Base-by-base conservation (phyloP, 2,797 vertebrate species). In the Characodon lateralis region DNA sequence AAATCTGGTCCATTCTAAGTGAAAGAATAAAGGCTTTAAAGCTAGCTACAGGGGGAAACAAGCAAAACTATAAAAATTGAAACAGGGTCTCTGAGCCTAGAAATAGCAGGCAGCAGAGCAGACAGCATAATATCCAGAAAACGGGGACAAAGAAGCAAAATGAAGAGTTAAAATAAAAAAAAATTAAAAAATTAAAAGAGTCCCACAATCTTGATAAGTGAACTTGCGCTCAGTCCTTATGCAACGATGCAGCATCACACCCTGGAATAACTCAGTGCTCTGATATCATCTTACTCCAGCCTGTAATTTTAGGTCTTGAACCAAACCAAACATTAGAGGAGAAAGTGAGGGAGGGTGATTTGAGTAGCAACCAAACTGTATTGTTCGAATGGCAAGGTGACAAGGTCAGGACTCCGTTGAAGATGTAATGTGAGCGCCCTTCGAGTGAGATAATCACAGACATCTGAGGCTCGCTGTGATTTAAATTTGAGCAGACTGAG, bases 221-320 rank as follows among this genome's bases (percentile, higher is more conserved):
- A 87, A 89, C 46, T 85, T 85, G 61, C 85, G 70, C 76, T 78
- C 61, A 77, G 74, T 48, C 74, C 75, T 86, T 85, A 83, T 12
- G 55, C 41, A 88, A 87, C 2, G 2, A 74, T 86, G 84, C 76
- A 79, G 84, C 75, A 78, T 61, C 3, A 9, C 76, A 46, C 59
- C 78, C 50, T 55, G 13, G 28, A 72, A 55, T 26, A 77, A 35
- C 48, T 76, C 53, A 58, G 72, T n/a, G 46, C 73, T 61, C 50
- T 72, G 59, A 63, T 63, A 79, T 81, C 28, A 78, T 83, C 72
- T 77, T 24, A n/a, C 20, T 22, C 5, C 48, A 72, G 76, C 53
- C 74, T 82, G 28, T 81, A 56, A 82, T 83, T 82, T 83, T 3
- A 76, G 53, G 61, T 75, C 80, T 46, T 74, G 39, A 81, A 76